Conservation (phyloP, 2,113 vertebrate species). For the Odocoileus virginianus region DNA sequence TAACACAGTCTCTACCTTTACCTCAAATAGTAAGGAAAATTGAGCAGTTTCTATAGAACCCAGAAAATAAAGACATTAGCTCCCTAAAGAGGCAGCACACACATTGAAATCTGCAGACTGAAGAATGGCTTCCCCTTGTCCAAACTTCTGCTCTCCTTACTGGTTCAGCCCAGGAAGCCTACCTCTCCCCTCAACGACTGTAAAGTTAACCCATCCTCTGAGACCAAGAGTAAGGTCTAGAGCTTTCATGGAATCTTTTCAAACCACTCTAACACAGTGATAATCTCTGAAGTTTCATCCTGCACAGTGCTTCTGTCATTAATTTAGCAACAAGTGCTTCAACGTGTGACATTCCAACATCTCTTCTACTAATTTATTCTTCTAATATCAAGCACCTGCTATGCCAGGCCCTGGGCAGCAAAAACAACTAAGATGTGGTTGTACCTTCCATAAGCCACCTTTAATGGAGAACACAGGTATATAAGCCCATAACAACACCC, state of each 20-base stretch:
- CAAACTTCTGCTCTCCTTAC: not conserved
- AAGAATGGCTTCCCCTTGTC: not conserved
- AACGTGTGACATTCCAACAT: not conserved
- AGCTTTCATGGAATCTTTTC: not conserved
- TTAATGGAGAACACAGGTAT: not conserved
- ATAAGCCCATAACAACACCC: not conserved
- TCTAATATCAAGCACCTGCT: not conserved
- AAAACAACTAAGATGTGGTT: not conserved
- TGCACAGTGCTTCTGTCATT: not conserved
- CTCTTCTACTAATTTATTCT: not conserved
- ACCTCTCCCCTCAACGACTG: not conserved
- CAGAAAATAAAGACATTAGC: not conserved
- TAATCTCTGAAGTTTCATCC: not conserved
- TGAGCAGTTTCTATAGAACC: not conserved
- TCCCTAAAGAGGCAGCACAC: not conserved
- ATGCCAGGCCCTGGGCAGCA: not conserved
- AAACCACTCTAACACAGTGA: not conserved
- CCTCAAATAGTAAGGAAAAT: not conserved
- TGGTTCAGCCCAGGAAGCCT: not conserved
- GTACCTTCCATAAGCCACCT: not conserved
- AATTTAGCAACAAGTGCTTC: not conserved
- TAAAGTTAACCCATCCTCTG: not conserved
- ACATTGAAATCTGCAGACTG: not conserved
- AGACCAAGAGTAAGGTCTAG: not conserved
- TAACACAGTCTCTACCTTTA: not conserved